Evolutionary conservation across 2,113 vertebrate species (phyloP), one percentile per base, ranked within the genome.

Genomic region (Zingel zingel): DNA sequence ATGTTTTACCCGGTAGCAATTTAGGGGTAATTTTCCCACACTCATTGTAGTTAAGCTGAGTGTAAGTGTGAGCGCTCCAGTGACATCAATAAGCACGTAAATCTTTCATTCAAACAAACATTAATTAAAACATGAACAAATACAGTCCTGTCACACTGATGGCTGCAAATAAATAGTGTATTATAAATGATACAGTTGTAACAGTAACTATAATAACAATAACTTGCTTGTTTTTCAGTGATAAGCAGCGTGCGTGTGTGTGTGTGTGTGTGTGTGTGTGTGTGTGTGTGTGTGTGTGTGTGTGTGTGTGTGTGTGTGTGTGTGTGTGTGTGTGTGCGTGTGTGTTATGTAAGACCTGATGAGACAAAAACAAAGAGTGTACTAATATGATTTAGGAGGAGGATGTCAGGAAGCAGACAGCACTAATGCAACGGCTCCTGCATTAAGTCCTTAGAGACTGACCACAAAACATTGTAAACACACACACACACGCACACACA

Each of bases 381-480:
- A 81, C 65, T 93, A 93, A 93, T 91, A 87, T 86, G 84, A 91
- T 94, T 95, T 93, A 59, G 81, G 75, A 71, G 68, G 86, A 89
- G 23, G 74, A 90, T 33, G 84, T 74, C 90, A 93, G 92, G 93
- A 94, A 93, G 92, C 80, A 94, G 91, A 90, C 91, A 76, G 61
- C 91, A 86, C 88, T 91, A 92, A 93, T 93, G 90, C 90, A 92
- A 82, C 85, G 85, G 84, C 84, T 90, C 77, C 87, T 89, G 82
- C 89, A 88, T 90, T 92, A 89, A 87, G 87, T 86, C 88, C 80
- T 89, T 47, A 82, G 66, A 77, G 86, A 78, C 62, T 77, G 73
- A 87, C 82, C 81, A 61, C 83, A 92, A 73, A 48, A 61, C 75
- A 85, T 36, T 86, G 72, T 59, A 59, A 64, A 83, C 68, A 76